phyloP scores from a whole-genome alignment of 1,140 invertebrate genomes.

The Hyphantria cunea region DNA sequence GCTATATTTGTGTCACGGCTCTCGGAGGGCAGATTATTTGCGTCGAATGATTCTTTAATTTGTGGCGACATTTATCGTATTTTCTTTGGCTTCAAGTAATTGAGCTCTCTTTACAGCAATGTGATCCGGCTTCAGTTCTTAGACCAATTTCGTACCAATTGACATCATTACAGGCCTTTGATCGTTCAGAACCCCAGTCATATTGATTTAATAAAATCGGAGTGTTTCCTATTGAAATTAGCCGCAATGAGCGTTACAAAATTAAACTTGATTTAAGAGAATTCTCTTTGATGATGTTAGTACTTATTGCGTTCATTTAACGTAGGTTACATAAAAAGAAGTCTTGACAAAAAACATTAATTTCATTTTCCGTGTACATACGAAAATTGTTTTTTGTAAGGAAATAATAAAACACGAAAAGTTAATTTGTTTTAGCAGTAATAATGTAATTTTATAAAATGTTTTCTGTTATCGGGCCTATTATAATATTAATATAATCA shows the following conservation, averaged over 20 bases:
- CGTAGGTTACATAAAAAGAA: no score
- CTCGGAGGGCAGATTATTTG: conserved; percentile 51
- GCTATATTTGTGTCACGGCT: conserved; percentile 23
- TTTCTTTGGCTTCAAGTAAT: conserved; percentile 70
- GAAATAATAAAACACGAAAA: no score
- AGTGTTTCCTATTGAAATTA: conserved; percentile 26
- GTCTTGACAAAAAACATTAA: no score
- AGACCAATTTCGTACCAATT: conserved; percentile 68
- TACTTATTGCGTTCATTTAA: conserved; percentile 20
- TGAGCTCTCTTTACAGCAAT: conserved; percentile 51
- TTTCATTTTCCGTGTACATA: conserved; percentile 2
- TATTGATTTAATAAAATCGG: conserved; percentile 62
- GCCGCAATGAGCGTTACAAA: conserved; percentile 42
- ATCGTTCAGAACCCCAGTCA: conserved; percentile 53
- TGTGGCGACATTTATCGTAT: conserved; percentile 69
- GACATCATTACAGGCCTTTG: conserved; percentile 67
- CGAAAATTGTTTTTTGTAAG: background rate
- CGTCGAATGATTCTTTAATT: conserved; percentile 71
- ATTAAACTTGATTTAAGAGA: conserved; percentile 39
- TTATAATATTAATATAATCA: no score
- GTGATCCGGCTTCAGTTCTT: conserved; percentile 56
- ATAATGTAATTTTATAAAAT: no score
- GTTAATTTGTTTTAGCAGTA: no score
- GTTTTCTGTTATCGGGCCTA: no score
- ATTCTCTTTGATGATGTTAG: conserved; percentile 47